phyloP scores from a whole-genome alignment of 2,888 invertebrate species.

The Platycheirus rosarum region DNA sequence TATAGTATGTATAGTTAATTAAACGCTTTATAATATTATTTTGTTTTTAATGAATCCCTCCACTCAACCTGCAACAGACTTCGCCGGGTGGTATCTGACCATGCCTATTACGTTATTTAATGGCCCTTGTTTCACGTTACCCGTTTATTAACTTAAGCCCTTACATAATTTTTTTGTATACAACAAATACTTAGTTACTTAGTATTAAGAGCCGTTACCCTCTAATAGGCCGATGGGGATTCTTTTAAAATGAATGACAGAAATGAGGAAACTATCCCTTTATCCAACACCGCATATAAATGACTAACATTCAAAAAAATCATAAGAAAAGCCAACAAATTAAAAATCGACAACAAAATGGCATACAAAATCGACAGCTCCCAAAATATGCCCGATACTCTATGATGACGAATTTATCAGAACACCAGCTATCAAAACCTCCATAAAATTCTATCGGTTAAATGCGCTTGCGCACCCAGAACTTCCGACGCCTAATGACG shows the following conservation, averaged over 20 bases:
- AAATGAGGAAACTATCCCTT: no score
- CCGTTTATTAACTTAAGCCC: slow-evolving; percentile 49
- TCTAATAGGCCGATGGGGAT: no score
- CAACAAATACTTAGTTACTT: slow-evolving; percentile 28
- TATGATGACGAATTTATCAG: slow-evolving; percentile 47
- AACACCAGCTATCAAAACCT: slow-evolving; percentile 21
- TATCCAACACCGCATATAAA: no score
- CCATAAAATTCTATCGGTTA: slow-evolving; percentile 18
- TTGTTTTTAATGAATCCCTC: slow-evolving; percentile 14
- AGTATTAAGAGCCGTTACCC: no score
- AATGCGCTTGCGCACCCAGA: slow-evolving; percentile 63
- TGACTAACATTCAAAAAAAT: no score
- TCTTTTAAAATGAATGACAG: no score
- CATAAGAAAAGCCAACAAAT: no score
- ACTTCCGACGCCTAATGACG: slow-evolving; percentile 67
- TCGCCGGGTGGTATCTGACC: slow-evolving; percentile 10
- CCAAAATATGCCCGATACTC: no score
- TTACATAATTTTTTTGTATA: slow-evolving; percentile 46
- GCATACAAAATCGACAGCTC: no score
- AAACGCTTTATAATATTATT: slow-evolving; percentile 53
- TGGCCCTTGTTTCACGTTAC: slow-evolving; percentile 55
- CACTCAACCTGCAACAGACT: slow-evolving; percentile 22
- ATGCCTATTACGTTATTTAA: slow-evolving; percentile 63
- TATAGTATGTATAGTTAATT: slow-evolving; percentile 59
- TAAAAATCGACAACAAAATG: no score